Percentiles rank a stretch among this genome's conserved stretches.
phyloP scores from a whole-genome alignment of 2,113 vertebrate genomes.

The Ophiodon elongatus region DNA sequence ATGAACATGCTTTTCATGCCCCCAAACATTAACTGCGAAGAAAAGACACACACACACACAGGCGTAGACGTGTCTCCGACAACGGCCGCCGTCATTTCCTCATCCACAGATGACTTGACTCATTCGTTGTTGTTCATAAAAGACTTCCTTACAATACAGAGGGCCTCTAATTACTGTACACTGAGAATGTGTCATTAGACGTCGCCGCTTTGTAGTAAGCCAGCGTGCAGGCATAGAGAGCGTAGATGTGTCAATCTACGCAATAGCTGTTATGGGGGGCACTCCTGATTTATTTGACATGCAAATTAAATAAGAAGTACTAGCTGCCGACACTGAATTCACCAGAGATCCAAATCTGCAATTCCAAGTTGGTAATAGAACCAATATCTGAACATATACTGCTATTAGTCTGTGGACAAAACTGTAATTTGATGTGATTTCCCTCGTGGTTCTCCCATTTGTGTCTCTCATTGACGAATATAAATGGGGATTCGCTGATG shows the following conservation, averaged over 20 bases:
- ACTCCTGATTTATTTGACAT: slow-evolving; percentile 71
- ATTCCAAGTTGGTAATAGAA: slow-evolving; percentile 63
- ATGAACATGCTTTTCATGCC: background rate
- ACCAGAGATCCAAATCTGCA: slow-evolving; percentile 58
- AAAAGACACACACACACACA: background rate
- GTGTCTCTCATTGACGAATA: slow-evolving; percentile 41
- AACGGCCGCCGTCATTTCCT: background rate
- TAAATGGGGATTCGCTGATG: slow-evolving; percentile 44
- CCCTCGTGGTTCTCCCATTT: slow-evolving; percentile 59
- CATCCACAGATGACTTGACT: slow-evolving; percentile 14
- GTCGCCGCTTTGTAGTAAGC: slow-evolving; percentile 19
- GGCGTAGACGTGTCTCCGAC: background rate
- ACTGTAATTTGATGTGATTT: slow-evolving; percentile 72
- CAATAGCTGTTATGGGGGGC: slow-evolving; percentile 50
- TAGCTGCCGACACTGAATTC: slow-evolving; percentile 63
- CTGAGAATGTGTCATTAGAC: slow-evolving; percentile 34
- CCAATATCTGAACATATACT: slow-evolving; percentile 65
- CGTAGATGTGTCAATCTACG: slow-evolving; percentile 64
- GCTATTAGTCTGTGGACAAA: slow-evolving; percentile 58
- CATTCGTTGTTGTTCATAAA: slow-evolving; percentile 1
- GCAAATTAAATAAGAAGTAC: slow-evolving; percentile 78
- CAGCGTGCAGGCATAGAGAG: slow-evolving; percentile 15
- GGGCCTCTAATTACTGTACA: slow-evolving; percentile 38
- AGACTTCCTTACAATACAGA: slow-evolving; percentile 12
- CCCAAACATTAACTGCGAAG: background rate